Percentiles rank a stretch among this genome's conserved stretches.
Evolutionary conservation across 2,797 vertebrate species (phyloP).

Genomic region (Heterohyrax brucei): DNA sequence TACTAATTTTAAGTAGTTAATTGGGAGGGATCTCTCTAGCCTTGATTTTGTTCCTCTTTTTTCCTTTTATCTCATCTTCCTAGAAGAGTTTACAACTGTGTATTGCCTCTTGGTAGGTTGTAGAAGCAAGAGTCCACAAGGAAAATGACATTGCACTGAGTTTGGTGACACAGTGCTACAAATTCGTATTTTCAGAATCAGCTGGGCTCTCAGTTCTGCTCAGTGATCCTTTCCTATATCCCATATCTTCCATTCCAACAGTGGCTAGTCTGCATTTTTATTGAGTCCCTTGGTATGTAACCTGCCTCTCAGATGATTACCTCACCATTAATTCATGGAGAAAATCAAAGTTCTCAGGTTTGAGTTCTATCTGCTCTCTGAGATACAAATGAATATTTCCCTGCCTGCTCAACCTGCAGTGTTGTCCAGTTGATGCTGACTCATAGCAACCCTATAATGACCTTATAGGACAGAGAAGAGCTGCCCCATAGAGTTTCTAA

Average conservation of each 20-base stretch:
- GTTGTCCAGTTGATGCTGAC: too few species aligned
- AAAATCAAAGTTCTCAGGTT: background rate
- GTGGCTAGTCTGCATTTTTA: background rate
- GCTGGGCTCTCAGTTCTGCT: background rate
- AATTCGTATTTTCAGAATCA: background rate
- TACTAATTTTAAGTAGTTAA: conserved; percentile 11
- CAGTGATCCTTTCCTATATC: background rate
- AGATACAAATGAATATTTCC: background rate
- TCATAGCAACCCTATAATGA: too few species aligned
- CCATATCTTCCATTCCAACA: background rate
- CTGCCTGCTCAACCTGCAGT: too few species aligned
- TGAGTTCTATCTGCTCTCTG: background rate
- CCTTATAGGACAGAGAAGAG: too few species aligned
- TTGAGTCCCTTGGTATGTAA: background rate
- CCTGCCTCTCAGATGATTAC: background rate
- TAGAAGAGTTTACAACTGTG: background rate
- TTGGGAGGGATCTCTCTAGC: background rate
- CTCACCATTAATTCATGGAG: background rate
- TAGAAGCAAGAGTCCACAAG: background rate
- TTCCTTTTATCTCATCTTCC: background rate
- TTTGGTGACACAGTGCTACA: background rate
- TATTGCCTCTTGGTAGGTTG: background rate
- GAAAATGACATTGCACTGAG: background rate
- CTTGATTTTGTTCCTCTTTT: background rate
- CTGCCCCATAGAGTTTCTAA: too few species aligned